These are phyloP conservation scores for Pentalonia nigronervosa DNA, from an alignment of 1,140 invertebrate species.

Conservation along the genomic window DNA sequence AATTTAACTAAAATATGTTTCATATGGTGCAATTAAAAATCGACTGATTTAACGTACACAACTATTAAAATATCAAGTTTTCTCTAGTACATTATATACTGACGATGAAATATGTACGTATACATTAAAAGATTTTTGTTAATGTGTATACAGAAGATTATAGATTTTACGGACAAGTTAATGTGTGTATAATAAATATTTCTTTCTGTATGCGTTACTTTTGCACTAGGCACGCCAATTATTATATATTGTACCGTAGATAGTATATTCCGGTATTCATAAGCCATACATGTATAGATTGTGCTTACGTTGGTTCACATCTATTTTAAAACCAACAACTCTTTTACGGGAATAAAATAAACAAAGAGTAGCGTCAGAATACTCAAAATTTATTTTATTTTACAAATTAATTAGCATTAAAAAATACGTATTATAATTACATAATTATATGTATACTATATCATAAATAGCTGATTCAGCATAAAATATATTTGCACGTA, in stretches of 20 bases:
- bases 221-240: background rate
- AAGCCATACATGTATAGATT: background rate
- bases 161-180: background rate
- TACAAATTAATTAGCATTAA: conserved; percentile 5
- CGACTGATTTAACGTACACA: background rate
- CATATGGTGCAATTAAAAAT: background rate
- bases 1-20: background rate
- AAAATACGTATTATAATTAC: background rate
- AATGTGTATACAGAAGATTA: background rate
- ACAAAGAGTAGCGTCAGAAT: background rate
- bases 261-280: background rate
- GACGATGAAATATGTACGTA: background rate
- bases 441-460: background rate
- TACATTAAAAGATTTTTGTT: background rate
- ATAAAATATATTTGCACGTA: background rate
- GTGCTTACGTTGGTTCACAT: background rate
- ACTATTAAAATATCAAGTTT: background rate
- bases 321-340: background rate
- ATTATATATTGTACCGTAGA: background rate
- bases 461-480: background rate
- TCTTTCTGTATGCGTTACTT: background rate
- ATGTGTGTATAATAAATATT: background rate
- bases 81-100: background rate
- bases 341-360: background rate
- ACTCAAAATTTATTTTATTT: background rate